These are phyloP conservation scores for Andricus grossulariae DNA, from an alignment of 1,140 invertebrate genomes.

Conservation along the genomic window DNA sequence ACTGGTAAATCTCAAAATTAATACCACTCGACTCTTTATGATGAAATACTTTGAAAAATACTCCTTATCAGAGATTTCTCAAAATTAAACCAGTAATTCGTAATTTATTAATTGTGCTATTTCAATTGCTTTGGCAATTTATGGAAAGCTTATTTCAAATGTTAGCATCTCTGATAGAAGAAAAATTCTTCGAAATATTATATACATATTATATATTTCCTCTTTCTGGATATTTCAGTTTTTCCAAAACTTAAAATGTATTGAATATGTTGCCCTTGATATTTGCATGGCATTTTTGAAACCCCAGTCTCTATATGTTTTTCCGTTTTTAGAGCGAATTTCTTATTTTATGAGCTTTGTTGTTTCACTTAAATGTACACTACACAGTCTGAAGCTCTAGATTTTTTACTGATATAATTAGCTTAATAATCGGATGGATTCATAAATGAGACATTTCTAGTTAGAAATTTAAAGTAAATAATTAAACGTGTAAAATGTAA, in stretches of 20 bases:
- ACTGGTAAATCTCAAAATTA: slow-evolving; percentile 78
- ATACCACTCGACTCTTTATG: background rate
- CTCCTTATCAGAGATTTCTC: too few relatives aligned
- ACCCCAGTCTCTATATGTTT: too few relatives aligned
- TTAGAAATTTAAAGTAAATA: background rate
- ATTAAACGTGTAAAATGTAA: slow-evolving; percentile 1
- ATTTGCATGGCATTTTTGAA: too few relatives aligned
- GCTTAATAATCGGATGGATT: background rate
- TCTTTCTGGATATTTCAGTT: too few relatives aligned
- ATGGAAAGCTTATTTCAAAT: too few relatives aligned
- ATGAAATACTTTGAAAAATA: background rate
- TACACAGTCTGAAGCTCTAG: background rate
- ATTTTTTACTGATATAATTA: slow-evolving; percentile 17
- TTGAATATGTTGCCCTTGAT: too few relatives aligned
- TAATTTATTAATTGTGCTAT: slow-evolving; percentile 6
- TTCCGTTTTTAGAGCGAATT: background rate
- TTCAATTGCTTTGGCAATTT: too few relatives aligned
- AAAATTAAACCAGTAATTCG: background rate
- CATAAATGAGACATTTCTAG: background rate
- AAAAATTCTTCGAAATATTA: background rate
- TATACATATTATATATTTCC: too few relatives aligned
- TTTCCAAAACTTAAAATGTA: too few relatives aligned
- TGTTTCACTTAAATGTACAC: background rate
- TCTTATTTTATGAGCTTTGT: slow-evolving; percentile 35
- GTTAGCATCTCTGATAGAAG: background rate